These are phyloP conservation scores for Eupeodes luniger DNA, from an alignment of 2,888 invertebrate genomes.

Conservation along the genomic window DNA sequence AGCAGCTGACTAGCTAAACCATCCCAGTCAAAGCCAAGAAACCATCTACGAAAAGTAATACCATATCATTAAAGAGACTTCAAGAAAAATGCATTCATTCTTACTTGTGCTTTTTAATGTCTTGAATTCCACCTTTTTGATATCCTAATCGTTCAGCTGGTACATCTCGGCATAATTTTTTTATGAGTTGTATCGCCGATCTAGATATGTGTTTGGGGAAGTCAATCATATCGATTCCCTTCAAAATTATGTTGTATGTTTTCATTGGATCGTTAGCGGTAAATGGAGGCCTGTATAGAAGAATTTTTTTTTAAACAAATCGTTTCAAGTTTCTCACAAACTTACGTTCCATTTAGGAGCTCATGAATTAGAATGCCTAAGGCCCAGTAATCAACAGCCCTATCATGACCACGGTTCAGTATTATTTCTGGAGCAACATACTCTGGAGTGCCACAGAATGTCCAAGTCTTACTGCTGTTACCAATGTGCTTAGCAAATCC, in stretches of 20 bases:
- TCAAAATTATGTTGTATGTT: slow-evolving; percentile 96
- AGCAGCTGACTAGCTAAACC: slow-evolving; percentile 89
- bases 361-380: slow-evolving; percentile 95
- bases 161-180: slow-evolving; percentile 93
- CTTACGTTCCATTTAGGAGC: slow-evolving; percentile 92
- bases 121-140: slow-evolving; percentile 93
- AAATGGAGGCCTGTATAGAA: slow-evolving; percentile 89
- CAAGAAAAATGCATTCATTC: slow-evolving; percentile 74
- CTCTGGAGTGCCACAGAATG: slow-evolving; percentile 98
- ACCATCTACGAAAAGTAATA: slow-evolving; percentile 89
- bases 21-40: slow-evolving; percentile 96
- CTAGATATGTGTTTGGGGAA: slow-evolving; percentile 92
- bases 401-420: slow-evolving; percentile 90
- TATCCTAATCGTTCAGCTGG: slow-evolving; percentile 96
- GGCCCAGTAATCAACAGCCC: slow-evolving; percentile 98
- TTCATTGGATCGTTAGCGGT: slow-evolving; percentile 96
- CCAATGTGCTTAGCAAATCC: slow-evolving; percentile 96
- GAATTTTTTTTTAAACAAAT: not conserved
- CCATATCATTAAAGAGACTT: not conserved
- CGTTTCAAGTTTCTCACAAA: slow-evolving; percentile 52
- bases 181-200: slow-evolving; percentile 92
- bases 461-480: slow-evolving; percentile 94
- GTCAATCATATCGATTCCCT: slow-evolving; percentile 94
- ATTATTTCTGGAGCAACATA: slow-evolving; percentile 96
- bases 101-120: slow-evolving; percentile 93